Evolutionary conservation across 2,797 vertebrate species (phyloP), one percentile per base, ranked within the genome.

Genomic region (Erpetoichthys calabaricus): DNA sequence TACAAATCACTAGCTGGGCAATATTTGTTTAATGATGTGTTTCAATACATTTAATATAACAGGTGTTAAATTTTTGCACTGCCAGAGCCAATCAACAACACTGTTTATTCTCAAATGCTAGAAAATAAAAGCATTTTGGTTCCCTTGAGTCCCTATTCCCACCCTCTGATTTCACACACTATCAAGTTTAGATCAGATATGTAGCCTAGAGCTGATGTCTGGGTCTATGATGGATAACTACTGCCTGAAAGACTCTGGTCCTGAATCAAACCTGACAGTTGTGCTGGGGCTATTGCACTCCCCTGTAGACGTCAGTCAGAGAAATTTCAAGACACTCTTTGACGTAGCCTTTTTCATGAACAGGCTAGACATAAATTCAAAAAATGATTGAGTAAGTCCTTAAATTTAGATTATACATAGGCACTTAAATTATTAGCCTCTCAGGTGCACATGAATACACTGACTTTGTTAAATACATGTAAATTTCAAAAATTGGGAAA

Each of bases 101-200:
- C 51, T 60, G 72, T 76, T 72, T 73, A 62, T 73, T 62, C 58
- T 60, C 45, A 59, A 64, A 5, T 49, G 42, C 46, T 59, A 63
- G 42, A 25, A 25, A 25, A 68, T 61, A 75, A 78, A 72, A 57
- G 41, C 57, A 65, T 73, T 67, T 69, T n/a, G 61, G 68, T 67
- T 70, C 61, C 56, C 72, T 68, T 68, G 69, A 73, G 66, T 62
- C 64, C 63, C 55, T 67, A 64, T 67, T 73, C 70, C 68, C 58
- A 74, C 51, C 58, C 67, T 69, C 66, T 74, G 73, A 78, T 75
- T 78, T 75, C 69, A 77, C 64, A 72, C 65, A 63, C 67, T 68
- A 68, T 72, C 63, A 68, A 61, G 47, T 69, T 71, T 66, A 70
- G 61, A 74, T 75, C 69, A 70, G 68, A 77, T 70, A 57, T 65